These are phyloP conservation scores for Orientallactaga sibirica DNA, from an alignment of 2,797 vertebrate species.

Conservation along the genomic window DNA sequence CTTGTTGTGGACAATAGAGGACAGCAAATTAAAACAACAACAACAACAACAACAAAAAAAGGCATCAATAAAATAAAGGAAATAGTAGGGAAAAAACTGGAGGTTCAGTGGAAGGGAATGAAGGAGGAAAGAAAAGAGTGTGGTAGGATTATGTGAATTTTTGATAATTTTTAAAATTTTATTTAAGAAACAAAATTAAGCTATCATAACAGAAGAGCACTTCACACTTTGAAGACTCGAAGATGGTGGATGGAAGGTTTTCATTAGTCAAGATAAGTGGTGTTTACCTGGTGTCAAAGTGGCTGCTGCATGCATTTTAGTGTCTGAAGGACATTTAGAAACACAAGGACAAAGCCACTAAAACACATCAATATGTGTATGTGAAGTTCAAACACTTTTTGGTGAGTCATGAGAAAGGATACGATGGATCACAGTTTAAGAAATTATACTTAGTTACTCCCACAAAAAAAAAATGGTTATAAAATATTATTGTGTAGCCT, in stretches of 20 bases:
- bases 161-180: no score
- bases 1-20: no score
- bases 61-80: no score
- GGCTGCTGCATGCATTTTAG: background rate
- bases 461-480: background rate
- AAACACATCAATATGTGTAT: background rate
- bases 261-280: background rate
- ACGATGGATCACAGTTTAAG: background rate
- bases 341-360: background rate
- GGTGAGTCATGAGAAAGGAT: background rate
- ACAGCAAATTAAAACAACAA: no score
- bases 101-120: no score
- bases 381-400: conserved; percentile 3
- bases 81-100: no score
- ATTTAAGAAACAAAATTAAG: no score
- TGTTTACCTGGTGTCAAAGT: background rate
- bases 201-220: background rate
- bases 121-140: no score
- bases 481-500: background rate
- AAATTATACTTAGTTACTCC: background rate
- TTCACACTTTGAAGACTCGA: background rate
- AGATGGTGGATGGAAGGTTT: background rate
- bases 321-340: background rate
- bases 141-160: no score
- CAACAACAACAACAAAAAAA: no score